Evolutionary conservation across 2,113 vertebrate species (phyloP), one percentile per base, ranked within the genome.

Genomic region (Vicugna pacos): DNA sequence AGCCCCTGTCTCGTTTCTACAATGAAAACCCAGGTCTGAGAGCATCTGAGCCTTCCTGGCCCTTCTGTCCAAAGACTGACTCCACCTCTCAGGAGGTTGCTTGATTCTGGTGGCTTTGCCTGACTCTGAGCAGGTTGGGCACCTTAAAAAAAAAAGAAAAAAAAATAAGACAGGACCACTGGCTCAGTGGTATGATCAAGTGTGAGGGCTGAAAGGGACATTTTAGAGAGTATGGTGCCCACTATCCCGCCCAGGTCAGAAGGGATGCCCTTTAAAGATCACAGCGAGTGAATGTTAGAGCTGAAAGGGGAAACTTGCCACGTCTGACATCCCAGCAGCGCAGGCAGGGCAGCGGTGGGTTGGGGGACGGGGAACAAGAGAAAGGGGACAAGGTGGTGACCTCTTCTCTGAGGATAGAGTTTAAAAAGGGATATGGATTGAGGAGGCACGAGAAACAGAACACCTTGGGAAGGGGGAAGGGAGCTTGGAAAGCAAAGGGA

Each of bases 41-140:
- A 56, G 60, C 54, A 38, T 32, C 19, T 1, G 26, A 48, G 28
- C 58, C 77, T 67, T 62, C 38, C 50, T 19, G 28, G 54, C 60
- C 38, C 60, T n/a, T n/a, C 77, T 20, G 14, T 35, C 80, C 69
- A 50, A 56, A 11, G 35, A 38, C 72, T 24, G 56, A 24, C 79
- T 19, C 22, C 54, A n/a, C 12, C 56, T 54, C 24, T 46, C 14
- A 6, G 30, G 32, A 76, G 50, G 24, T 16, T 10, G 0, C 52
- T 46, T 75, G 50, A 56, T 46, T 70, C 70, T 35, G 28, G 46
- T 64, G 46, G 26, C 70, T 92, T 88, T 60, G 65, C 54, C 87
- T 48, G 26, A 50, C 70, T 46, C 56, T 0, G 5, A 62, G 72
- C 48, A 73, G 24, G 73, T 26, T 26, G 42, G 17, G 3, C 1